These are phyloP conservation scores for Melozone crissalis DNA, from an alignment of 2,113 vertebrate species.

Conservation along the genomic window DNA sequence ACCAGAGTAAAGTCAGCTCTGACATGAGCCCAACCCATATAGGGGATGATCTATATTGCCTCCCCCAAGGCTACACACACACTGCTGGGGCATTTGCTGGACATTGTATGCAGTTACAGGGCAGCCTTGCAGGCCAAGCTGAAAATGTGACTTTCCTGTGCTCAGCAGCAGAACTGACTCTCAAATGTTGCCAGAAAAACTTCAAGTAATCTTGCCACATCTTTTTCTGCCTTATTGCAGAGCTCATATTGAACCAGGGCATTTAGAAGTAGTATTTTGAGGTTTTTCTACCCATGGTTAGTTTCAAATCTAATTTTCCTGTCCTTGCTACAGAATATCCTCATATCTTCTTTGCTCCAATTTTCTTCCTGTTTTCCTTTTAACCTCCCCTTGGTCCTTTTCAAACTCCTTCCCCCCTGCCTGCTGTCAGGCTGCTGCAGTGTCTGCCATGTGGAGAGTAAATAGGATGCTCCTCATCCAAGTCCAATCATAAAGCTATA, in stretches of 20 bases:
- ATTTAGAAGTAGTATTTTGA: background rate
- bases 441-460: background rate
- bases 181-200: background rate
- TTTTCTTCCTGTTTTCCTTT: background rate
- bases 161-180: background rate
- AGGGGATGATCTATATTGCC: background rate
- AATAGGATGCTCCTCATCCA: background rate
- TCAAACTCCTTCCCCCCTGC: background rate
- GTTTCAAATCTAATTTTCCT: background rate
- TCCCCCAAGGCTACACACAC: background rate
- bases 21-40: background rate
- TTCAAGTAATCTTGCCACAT: background rate
- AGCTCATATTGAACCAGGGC: background rate
- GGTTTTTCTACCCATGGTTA: background rate
- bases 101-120: background rate
- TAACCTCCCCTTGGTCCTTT: background rate
- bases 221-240: background rate
- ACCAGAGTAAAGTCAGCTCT: slow-evolving; percentile 5
- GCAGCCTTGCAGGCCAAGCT: background rate
- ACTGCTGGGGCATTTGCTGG: background rate
- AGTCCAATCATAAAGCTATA: background rate
- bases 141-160: background rate
- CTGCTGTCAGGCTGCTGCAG: background rate
- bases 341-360: background rate
- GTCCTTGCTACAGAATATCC: background rate